Base-by-base conservation (phyloP, 1,140 invertebrate genomes). In the Himalopsyche phryganea region DNA sequence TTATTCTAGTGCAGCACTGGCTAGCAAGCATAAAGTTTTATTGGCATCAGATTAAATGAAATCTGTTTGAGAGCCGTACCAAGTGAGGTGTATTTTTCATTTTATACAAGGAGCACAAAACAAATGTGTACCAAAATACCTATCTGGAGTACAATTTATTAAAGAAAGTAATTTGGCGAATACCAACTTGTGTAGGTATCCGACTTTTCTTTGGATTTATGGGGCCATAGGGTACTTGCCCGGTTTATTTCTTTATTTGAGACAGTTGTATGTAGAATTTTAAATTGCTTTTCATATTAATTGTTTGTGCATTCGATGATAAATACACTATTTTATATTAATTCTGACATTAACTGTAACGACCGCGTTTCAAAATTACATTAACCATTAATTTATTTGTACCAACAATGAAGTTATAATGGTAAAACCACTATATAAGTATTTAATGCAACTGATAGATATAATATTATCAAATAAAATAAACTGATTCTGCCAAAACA, bases 1-100 rank as follows among this genome's bases (percentile, higher is more conserved):
- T 28, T 9, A 28, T 28, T 28, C 23, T 9, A 47, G 19, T 55
- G 17, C 35, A 33, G 9, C 13, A 36, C 52, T 55, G 52, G 10
- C 6, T 3, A 19, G 9, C 20, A 20, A 17, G 32, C 28, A 42
- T 44, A 60, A 60, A 64, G 32, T 64, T 64, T 64, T 64, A 64
- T 64, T 64, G 61, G 61, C 61, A 64, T 57, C 57, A 51, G 49
- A 64, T 60, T 64, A 53, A 64, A 60, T 57, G 57, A 56, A 57
- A 60, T 60, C 47, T 50, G 40, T 40, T 54, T 18, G 32, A 33
- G 33, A 35, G 18, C 17, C 36, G 54, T n/a, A 38, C 52, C 11
- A 38, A 42, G 36, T 33, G 54, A 55, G 51, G 61, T 58, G 61
- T 35, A 63, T 63, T 63, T 63, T 59, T 63, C 56, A 63, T 63